A percentile compares a stretch with the other conserved stretches of the same genome.
Conservation (phyloP, 2,888 invertebrate species). For the Diaphora mendica region DNA sequence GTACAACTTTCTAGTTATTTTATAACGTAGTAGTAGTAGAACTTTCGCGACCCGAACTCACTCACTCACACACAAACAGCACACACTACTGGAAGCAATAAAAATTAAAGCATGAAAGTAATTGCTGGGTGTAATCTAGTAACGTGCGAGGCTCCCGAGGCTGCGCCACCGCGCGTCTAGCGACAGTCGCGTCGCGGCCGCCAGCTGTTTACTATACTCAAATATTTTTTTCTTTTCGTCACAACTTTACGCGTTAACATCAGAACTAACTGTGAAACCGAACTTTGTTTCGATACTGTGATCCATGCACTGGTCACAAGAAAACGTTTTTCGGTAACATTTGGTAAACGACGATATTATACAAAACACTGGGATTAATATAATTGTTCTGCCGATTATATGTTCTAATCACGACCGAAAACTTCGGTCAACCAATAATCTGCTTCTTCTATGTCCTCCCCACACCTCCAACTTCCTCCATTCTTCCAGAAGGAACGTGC, state of each 20-base stretch:
- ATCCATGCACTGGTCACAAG: background rate
- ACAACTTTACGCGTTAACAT: background rate
- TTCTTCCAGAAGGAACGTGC: too few species aligned
- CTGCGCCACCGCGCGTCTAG: background rate
- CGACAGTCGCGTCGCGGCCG: rapidly evolving
- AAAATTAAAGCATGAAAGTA: conserved; percentile 8
- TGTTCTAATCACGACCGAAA: too few species aligned
- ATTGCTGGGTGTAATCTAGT: background rate
- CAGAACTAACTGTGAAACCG: background rate
- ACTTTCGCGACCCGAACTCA: background rate
- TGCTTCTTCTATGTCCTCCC: too few species aligned
- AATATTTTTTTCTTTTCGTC: background rate
- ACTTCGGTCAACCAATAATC: too few species aligned
- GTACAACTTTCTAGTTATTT: background rate
- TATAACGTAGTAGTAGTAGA: conserved; percentile 5
- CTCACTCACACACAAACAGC: background rate
- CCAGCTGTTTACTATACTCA: background rate
- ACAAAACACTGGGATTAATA: background rate
- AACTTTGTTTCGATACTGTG: background rate
- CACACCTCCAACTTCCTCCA: too few species aligned
- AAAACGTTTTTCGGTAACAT: background rate
- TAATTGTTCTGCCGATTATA: background rate
- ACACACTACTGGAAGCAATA: background rate
- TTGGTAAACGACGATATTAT: background rate
- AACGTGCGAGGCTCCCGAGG: background rate